Percentiles rank a stretch among this genome's conserved stretches.
Evolutionary conservation across 2,797 vertebrate species (phyloP).

Genomic region (Lacerta bilineata): DNA sequence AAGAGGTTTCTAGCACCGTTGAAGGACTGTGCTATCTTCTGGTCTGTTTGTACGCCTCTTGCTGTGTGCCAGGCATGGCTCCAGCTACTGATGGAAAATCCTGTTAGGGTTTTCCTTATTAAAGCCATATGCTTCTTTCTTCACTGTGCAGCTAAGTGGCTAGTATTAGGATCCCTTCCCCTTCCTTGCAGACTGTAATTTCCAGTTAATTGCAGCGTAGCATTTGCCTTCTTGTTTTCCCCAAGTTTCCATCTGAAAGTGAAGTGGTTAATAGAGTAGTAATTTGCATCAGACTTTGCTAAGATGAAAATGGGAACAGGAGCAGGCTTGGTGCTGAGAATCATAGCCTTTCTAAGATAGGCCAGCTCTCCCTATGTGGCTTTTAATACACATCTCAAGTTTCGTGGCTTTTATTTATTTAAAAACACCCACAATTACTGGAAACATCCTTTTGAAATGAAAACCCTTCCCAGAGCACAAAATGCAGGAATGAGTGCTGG

Average conservation of each 20-base stretch:
- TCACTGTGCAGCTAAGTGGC: background rate
- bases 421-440: background rate
- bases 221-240: background rate
- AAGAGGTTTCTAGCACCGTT: background rate
- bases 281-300: background rate
- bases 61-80: background rate
- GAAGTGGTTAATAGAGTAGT: background rate
- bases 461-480: background rate
- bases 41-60: no score
- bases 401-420: background rate
- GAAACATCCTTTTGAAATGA: background rate
- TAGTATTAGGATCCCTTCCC: background rate
- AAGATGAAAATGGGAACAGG: background rate
- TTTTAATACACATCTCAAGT: background rate
- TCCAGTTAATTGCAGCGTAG: background rate
- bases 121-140: background rate
- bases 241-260: background rate
- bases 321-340: background rate
- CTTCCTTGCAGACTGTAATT: background rate
- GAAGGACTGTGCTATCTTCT: background rate
- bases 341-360: background rate
- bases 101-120: constrained; percentile 9
- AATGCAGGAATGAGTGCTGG: background rate
- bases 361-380: background rate
- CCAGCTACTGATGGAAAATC: background rate